Evolutionary conservation across 2,888 invertebrate species (phyloP).

Genomic region (Microctonus hyperodae): DNA sequence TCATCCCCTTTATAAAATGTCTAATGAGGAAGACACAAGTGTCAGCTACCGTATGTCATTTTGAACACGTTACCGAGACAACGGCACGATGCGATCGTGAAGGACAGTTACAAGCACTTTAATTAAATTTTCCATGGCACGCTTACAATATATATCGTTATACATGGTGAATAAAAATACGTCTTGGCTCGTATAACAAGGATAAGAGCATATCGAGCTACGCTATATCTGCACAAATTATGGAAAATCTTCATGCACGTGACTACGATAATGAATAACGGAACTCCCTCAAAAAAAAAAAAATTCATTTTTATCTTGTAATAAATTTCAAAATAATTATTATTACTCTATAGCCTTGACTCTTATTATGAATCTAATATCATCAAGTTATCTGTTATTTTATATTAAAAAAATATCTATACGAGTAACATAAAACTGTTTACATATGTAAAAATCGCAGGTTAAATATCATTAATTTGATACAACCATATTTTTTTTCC

Average conservation of each 20-base stretch:
- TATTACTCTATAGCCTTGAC: too few species aligned
- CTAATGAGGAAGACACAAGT: slow-evolving; percentile 20
- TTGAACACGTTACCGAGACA: slow-evolving; percentile 3
- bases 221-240: background rate
- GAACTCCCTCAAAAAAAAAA: background rate
- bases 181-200: background rate
- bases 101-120: slow-evolving; percentile 13
- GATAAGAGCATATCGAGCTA: background rate
- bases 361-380: too few species aligned
- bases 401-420: too few species aligned
- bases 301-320: too few species aligned
- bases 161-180: slow-evolving; percentile 8
- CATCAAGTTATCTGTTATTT: too few species aligned
- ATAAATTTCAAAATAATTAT: too few species aligned
- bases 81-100: slow-evolving; percentile 15
- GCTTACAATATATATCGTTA: background rate
- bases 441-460: too few species aligned
- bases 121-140: slow-evolving; percentile 24
- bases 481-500: too few species aligned
- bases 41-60: background rate
- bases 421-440: too few species aligned
- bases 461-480: too few species aligned
- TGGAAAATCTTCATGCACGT: background rate
- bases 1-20: background rate
- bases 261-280: background rate